Percentiles rank a stretch among this genome's conserved stretches.
phyloP scores from a whole-genome alignment of 2,888 invertebrate species.

The Trichogramma evanescens region DNA sequence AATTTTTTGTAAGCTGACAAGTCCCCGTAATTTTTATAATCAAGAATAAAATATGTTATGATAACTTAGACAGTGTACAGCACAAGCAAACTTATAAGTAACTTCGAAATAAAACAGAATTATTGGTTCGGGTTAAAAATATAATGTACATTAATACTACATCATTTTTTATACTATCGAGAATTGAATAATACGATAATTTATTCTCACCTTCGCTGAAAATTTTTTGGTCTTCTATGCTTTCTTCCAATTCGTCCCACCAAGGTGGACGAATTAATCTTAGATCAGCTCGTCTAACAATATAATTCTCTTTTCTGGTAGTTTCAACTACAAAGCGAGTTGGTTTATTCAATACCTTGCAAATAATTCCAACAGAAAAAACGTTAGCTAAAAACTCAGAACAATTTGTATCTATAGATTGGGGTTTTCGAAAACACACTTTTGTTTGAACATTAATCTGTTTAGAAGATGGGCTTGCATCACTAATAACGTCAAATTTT shows the following conservation, averaged over 20 bases:
- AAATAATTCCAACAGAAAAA: conserved; percentile 81
- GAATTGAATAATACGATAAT: no score
- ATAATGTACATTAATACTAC: no score
- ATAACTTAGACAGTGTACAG: no score
- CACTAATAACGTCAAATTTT: conserved; percentile 83
- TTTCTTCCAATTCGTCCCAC: conserved; percentile 87
- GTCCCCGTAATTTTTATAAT: no score
- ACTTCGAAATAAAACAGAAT: no score
- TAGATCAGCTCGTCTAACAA: conserved; percentile 83
- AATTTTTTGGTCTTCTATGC: conserved; percentile 4
- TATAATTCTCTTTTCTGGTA: conserved; percentile 52
- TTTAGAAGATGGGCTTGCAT: conserved; percentile 80
- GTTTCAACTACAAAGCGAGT: conserved; percentile 64
- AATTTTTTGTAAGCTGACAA: no score
- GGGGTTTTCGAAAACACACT: conserved; percentile 68
- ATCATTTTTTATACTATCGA: no score
- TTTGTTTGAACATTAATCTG: conserved; percentile 72
- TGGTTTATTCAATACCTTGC: conserved; percentile 60
- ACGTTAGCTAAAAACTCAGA: conserved; percentile 57
- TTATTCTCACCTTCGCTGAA: neutral
- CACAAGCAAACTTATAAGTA: no score
- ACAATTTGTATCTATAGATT: conserved; percentile 49
- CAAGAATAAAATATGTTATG: no score
- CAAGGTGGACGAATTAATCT: conserved; percentile 89
- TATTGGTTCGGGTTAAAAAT: no score